Conservation (phyloP, 2,797 vertebrate species). For the Poeciliopsis gracilis region DNA sequence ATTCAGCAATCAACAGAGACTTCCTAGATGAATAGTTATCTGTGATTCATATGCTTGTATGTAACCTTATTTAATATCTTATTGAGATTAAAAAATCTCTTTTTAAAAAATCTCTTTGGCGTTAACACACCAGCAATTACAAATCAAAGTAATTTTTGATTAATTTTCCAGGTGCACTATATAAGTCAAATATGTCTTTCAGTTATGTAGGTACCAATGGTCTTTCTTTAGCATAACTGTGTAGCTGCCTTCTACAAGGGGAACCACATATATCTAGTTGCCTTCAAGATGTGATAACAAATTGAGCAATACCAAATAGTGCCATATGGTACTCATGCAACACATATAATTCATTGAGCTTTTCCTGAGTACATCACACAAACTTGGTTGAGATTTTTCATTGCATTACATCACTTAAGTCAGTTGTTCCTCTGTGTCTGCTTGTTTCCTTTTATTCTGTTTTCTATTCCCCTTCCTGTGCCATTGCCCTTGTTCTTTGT, state of each 20-base stretch:
- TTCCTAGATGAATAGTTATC: neutral
- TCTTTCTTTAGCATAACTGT: neutral
- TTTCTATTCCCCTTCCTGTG: neutral
- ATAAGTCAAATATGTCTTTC: slow-evolving; percentile 6
- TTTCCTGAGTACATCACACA: neutral
- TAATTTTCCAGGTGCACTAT: no score
- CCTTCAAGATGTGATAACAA: neutral
- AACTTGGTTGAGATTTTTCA: slow-evolving; percentile 6
- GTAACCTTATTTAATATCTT: no score
- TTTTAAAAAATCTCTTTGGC: no score
- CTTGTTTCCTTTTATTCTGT: neutral
- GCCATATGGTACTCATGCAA: neutral
- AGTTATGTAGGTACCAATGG: slow-evolving; percentile 1
- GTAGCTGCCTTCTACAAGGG: neutral
- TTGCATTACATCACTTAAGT: slow-evolving; percentile 3
- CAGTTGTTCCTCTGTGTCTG: slow-evolving; percentile 1
- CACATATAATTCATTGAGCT: neutral
- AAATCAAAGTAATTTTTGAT: no score
- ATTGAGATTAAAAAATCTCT: no score
- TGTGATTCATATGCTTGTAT: no score
- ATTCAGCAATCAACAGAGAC: neutral
- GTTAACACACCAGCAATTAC: no score
- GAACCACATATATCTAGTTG: neutral
- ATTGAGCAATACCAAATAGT: neutral
- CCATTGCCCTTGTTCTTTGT: neutral